Percentiles rank a stretch among this genome's conserved stretches.
Conservation (phyloP, 2,888 invertebrate genomes). For the Glaucopsyche alexis region DNA sequence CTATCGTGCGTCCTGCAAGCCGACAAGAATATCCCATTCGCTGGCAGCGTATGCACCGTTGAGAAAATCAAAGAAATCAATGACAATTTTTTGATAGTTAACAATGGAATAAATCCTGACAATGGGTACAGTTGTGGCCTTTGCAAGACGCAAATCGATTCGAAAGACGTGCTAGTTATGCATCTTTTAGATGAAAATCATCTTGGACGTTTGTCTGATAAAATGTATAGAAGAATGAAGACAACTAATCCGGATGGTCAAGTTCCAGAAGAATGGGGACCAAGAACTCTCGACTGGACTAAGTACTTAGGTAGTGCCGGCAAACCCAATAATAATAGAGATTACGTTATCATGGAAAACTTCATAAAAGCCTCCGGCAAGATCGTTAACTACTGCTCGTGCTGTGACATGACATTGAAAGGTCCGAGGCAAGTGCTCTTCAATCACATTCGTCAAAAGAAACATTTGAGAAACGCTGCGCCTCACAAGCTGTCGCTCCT, state of each 20-base stretch:
- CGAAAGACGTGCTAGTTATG: slow-evolving; percentile 55
- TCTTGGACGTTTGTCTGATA: slow-evolving; percentile 64
- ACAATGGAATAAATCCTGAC: slow-evolving; percentile 53
- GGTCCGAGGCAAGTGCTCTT: slow-evolving; percentile 71
- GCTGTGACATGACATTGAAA: slow-evolving; percentile 71
- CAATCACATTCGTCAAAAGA: slow-evolving; percentile 74
- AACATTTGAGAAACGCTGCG: slow-evolving; percentile 70
- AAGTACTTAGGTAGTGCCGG: slow-evolving; percentile 70
- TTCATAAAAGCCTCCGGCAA: slow-evolving; percentile 71
- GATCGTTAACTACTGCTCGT: slow-evolving; percentile 66
- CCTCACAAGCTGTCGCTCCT: slow-evolving; percentile 62
- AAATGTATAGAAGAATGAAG: slow-evolving; percentile 59
- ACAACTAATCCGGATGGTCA: slow-evolving; percentile 57
- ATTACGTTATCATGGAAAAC: slow-evolving; percentile 71
- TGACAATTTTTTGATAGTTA: slow-evolving; percentile 55
- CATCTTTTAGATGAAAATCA: slow-evolving; percentile 71
- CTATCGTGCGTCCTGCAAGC: slow-evolving; percentile 64
- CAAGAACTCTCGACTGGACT: slow-evolving; percentile 70
- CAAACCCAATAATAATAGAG: slow-evolving; percentile 62
- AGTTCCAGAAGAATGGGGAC: slow-evolving; percentile 72
- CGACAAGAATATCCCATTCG: slow-evolving; percentile 63
- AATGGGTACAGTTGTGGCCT: slow-evolving; percentile 55
- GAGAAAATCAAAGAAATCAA: slow-evolving; percentile 68
- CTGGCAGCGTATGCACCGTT: slow-evolving; percentile 50
- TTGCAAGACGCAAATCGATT: slow-evolving; percentile 56